phyloP scores from a whole-genome alignment of 2,888 invertebrate genomes.

The Phania funesta region DNA sequence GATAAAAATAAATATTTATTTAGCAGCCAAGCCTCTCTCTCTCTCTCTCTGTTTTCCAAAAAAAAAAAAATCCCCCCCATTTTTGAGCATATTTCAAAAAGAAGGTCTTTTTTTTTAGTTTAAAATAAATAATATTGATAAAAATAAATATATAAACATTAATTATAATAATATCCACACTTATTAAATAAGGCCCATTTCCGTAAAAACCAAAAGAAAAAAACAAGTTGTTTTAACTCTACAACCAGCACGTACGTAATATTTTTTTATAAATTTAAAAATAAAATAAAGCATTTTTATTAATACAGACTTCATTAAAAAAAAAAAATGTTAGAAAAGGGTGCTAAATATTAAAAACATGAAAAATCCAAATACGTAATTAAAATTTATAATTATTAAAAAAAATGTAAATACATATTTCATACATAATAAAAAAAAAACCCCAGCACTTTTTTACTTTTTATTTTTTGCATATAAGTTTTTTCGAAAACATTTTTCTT shows the following conservation, averaged over 20 bases:
- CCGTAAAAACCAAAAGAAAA: slow-evolving; percentile 10
- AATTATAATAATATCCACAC: slow-evolving; percentile 46
- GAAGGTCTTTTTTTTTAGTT: slow-evolving; percentile 34
- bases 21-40: too few species aligned
- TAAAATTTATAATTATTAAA: slow-evolving; percentile 41
- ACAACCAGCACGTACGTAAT: slow-evolving; percentile 61
- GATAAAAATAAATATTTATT: slow-evolving; percentile 25
- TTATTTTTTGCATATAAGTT: slow-evolving; percentile 3
- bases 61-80: slow-evolving; percentile 9
- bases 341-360: slow-evolving; percentile 56
- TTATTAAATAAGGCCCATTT: slow-evolving; percentile 31
- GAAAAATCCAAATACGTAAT: slow-evolving; percentile 57
- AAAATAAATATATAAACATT: too few species aligned
- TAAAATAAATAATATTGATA: slow-evolving; percentile 47
- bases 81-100: slow-evolving; percentile 8
- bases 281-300: slow-evolving; percentile 49
- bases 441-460: slow-evolving; percentile 23
- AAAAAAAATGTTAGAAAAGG: slow-evolving; percentile 53
- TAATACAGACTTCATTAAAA: neutral
- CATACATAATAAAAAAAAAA: slow-evolving; percentile 23
- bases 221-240: neutral
- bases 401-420: slow-evolving; percentile 36
- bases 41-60: slow-evolving; percentile 21
- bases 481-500: slow-evolving; percentile 37
- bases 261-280: slow-evolving; percentile 27